Evolutionary conservation across 2,797 vertebrate species (phyloP), one percentile per base, ranked within the genome.

Genomic region (Pangasius macronema): DNA sequence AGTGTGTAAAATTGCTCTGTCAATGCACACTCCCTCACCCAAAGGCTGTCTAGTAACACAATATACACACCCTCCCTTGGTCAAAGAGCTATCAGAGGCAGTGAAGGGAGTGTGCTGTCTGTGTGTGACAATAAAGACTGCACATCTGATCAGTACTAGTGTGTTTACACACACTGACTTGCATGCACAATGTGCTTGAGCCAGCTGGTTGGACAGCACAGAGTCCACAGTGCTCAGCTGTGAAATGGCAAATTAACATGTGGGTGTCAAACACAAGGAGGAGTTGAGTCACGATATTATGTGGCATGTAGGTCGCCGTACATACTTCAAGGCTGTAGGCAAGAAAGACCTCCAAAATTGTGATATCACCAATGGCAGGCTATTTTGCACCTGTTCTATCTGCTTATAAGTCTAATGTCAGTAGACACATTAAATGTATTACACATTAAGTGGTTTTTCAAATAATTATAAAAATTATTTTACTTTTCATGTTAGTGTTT

Each of bases 1-100:
- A 94, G 94, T 93, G 95, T 95, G 95, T 95, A 94, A 95, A 96
- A 96, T 96, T 89, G 93, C 92, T 86, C 89, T 83, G 87, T 96
- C 95, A 96, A 95, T 95, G 82, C 92, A 92, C 89, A 92, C 94
- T 86, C 84, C 77, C 77, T 76, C 73, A 89, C 80, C 81, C 87
- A 82, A 86, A 87, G 87, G 90, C 85, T 89, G 87, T 88, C 86
- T 83, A 85, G 87, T 83, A 87, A 79, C 61, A 85, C 82, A 87
- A 90, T 93, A 93, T 92, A 91, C 93, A 93, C 92, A 88, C 91
- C 92, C 93, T 87, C 86, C 68, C 90, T 85, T 27, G 30, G 24
- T 82, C 86, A 93, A 92, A 89, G 91, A 92, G 87, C 55, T 61
- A 77, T 75, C 73, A 24, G 49, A 30, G 77, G 83, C 81, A 11